Evolutionary conservation across 2,113 vertebrate species (phyloP), one percentile per base, ranked within the genome.

Genomic region (Hippoglossus stenolepis): DNA sequence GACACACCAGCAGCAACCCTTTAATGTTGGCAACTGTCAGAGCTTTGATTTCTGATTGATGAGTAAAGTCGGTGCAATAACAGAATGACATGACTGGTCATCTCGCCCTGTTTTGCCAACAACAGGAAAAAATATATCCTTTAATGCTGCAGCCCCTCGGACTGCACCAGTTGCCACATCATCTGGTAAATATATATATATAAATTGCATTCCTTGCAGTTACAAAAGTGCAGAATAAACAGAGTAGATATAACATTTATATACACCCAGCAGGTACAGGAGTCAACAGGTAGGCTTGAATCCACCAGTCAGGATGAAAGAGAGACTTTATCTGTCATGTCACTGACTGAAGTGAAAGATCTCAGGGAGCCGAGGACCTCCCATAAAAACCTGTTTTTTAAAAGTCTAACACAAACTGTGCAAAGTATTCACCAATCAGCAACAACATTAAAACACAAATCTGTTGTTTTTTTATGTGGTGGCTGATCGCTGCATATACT

Each of bases 1-100:
- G 87, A 84, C 81, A 63, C 31, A 12, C 79, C 85, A 86, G 80
- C 75, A 85, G 79, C 80, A 83, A 54, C 76, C 49, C 89, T 92
- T 93, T 93, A 90, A 91, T 88, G 85, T 87, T 78, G 60, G 47
- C 73, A 74, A 86, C 84, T 85, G 84, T 83, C 88, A 75, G 79
- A 85, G 76, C 86, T 91, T 90, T 92, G 88, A 92, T 91, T 88
- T 92, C 75, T 87, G 88, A 92, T 84, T 85, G 89, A 92, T 92
- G 91, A 91, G 91, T 77, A 88, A 90, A 74, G 84, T 89, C 54
- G 61, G 84, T 80, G 86, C 85, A 91, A 91, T 77, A 89, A 77
- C 85, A 43, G 59, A 57, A 66, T 24, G 40, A 85, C 83, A 77
- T 75, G n/a, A 72, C 69, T 24, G 87, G 80, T 87, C 86, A 86